These are phyloP conservation scores for Protonibea diacanthus DNA, from an alignment of 2,797 vertebrate species.

Conservation along the genomic window DNA sequence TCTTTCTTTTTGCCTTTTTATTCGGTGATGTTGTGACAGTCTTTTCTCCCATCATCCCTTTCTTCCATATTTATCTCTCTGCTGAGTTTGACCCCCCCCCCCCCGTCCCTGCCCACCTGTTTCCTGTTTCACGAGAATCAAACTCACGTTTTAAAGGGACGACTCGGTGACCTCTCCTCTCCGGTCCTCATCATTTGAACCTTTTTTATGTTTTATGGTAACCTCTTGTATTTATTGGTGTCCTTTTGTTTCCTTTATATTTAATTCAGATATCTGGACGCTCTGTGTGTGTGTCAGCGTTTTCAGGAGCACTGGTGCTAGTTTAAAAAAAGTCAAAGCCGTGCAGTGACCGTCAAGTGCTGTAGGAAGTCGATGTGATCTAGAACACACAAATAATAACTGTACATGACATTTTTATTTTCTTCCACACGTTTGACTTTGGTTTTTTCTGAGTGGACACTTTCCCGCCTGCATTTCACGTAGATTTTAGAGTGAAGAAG, in stretches of 20 bases:
- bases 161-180: slow-evolving; percentile 19
- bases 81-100: slow-evolving; percentile 5
- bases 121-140: slow-evolving; percentile 34
- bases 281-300: slow-evolving; percentile 64
- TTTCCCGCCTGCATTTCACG: slow-evolving; percentile 69
- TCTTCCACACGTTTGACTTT: slow-evolving; percentile 40
- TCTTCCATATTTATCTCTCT: slow-evolving; percentile 53
- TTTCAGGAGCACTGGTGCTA: slow-evolving; percentile 81
- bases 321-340: slow-evolving; percentile 70
- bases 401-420: slow-evolving; percentile 70
- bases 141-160: slow-evolving; percentile 60
- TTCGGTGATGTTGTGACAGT: slow-evolving; percentile 61
- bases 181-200: slow-evolving; percentile 37
- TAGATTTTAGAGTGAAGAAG: slow-evolving; percentile 69
- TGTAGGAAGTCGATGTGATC: slow-evolving; percentile 79
- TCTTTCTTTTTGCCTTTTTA: slow-evolving; percentile 55
- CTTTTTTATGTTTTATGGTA: slow-evolving; percentile 64
- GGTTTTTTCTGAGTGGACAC: slow-evolving; percentile 55
- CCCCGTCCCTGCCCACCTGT: neutral
- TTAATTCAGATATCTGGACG: slow-evolving; percentile 65
- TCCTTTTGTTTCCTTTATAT: slow-evolving; percentile 59
- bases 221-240: slow-evolving; percentile 82
- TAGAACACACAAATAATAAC: slow-evolving; percentile 80
- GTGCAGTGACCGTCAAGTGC: slow-evolving; percentile 81
- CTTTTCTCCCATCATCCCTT: slow-evolving; percentile 47